Percentiles rank a stretch among this genome's conserved stretches.
phyloP scores from a whole-genome alignment of 1,140 invertebrate species.

The Neoseiulus cucumeris region DNA sequence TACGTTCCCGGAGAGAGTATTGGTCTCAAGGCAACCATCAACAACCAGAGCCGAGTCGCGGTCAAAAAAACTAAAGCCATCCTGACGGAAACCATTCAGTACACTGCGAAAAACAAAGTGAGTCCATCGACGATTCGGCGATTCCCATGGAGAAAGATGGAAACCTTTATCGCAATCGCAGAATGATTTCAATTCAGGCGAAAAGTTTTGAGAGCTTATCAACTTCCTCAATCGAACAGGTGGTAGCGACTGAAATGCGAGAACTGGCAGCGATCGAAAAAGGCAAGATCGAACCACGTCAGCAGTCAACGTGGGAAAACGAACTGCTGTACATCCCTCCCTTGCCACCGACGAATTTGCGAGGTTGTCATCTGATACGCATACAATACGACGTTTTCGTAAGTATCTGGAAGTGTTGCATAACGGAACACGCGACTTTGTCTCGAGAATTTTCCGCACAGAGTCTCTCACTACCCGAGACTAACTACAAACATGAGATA shows the following conservation, averaged over 20 bases:
- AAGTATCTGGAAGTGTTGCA: constrained; percentile 31
- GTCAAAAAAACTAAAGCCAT: constrained; percentile 51
- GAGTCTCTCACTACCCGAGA: no score
- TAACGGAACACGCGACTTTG: no score
- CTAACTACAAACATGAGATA: no score
- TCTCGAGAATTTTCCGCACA: no score
- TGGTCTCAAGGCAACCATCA: constrained; percentile 56
- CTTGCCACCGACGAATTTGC: constrained; percentile 78
- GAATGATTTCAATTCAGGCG: no score
- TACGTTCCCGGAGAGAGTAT: constrained; percentile 84
- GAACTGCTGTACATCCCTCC: constrained; percentile 82
- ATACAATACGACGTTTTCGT: constrained; percentile 87
- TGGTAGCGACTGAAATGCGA: constrained; percentile 58
- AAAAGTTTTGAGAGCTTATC: no score
- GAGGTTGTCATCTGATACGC: constrained; percentile 79
- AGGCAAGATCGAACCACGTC: constrained; percentile 60
- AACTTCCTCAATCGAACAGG: background rate
- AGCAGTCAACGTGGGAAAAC: constrained; percentile 63
- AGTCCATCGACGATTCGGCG: background rate
- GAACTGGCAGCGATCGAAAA: constrained; percentile 56
- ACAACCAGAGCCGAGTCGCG: constrained; percentile 57
- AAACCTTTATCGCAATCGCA: no score
- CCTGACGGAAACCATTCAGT: constrained; percentile 72
- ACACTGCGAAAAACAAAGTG: constrained; percentile 61
- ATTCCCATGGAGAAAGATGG: no score